Evolutionary conservation across 2,888 invertebrate genomes (phyloP), one percentile per base, ranked within the genome.

Genomic region (Athrips mouffetella): DNA sequence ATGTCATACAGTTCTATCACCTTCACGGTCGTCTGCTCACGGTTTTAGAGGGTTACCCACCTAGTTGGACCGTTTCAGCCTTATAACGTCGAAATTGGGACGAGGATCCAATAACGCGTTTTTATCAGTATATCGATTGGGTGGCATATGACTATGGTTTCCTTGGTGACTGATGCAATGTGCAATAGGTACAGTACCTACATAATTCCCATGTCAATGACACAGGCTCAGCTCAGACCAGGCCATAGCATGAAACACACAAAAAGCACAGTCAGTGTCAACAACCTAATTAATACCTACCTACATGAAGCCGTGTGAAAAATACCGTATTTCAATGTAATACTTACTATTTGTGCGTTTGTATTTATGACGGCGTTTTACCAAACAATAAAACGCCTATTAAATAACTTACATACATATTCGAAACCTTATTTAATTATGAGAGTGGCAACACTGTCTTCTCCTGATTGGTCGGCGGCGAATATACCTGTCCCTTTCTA

Each of bases 111-210:
- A 7, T 45, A 18, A 25, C 18, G 8, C 7, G 6, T 11, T 30
- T 54, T 61, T 65, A 64, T 67, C 65, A 58, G 59, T 51, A 46
- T 65, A 73, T 73, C 62, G 70, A 71, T 70, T 67, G 55, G 54
- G 16, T 51, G 53, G 52, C 50, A 57, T 60, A 50, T 50, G 55
- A 55, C 54, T 55, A 50, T 53, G 53, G 63, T 69, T 61, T 55
- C 58, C 62, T 57, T 54, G 65, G 67, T 65, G 62, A 65, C 63
- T 57, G 55, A 58, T 54, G 50, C 27, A 21, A 35, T 45, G 45
- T 44, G 42, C 29, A 29, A 42, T 42, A 42, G 25, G 8, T 37
- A 5, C 20, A 20, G 13, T 37, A 10, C 25, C 8, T 25, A 4
- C 25, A 20, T 37, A 25, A 21, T 25, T 29, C 42, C 29, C 29